Evolutionary conservation across 2,797 vertebrate species (phyloP), one percentile per base, ranked within the genome.

Genomic region (Scolopax bukidnonensis): DNA sequence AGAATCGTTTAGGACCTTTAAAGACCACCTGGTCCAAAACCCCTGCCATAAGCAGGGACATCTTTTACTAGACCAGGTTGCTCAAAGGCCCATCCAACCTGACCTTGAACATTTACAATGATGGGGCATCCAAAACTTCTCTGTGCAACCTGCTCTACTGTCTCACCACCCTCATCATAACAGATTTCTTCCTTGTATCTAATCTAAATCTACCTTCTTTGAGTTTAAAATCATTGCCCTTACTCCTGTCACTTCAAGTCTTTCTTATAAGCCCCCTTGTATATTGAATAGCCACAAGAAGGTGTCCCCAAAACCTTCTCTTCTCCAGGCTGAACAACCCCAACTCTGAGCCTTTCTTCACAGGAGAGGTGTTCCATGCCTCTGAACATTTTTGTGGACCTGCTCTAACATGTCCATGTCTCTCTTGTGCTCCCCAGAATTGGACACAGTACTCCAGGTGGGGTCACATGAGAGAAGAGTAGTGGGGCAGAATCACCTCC

Each of bases 321-420:
- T 43, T 59, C 45, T 59, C 16, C 36, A 76, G 32, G 11, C 43
- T 41, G 14, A 64, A 47, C 20, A 61, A 43, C 18, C 12, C 1
- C 9, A 47, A 28, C 7, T 27, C 33, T 48, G 24, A 19, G 59
- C 41, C 70, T 74, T 28, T 65, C 60, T 40, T 74, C 60, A 56
- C 5, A 48, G 19, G 19, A 41, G 9, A 53, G 38, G 38, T 83
- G 57, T 63, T 48, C 14, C 38, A 79, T 6, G 9, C 32, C 43
- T 41, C 33, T 41, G 30, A 56, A 14, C 9, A 18, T 43, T 79
- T 79, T 41, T 63, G 48, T 56, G 33, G 41, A 63, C 30, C 18
- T 3, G 0, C 4, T 60, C 4, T 4, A 61, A n/a, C 10, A 53
- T 5, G 15, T 36, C 38, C 15, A n/a, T 32, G 27, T 17, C 27